phyloP scores from a whole-genome alignment of 2,888 invertebrate genomes.

The Aleiodes alternator region DNA sequence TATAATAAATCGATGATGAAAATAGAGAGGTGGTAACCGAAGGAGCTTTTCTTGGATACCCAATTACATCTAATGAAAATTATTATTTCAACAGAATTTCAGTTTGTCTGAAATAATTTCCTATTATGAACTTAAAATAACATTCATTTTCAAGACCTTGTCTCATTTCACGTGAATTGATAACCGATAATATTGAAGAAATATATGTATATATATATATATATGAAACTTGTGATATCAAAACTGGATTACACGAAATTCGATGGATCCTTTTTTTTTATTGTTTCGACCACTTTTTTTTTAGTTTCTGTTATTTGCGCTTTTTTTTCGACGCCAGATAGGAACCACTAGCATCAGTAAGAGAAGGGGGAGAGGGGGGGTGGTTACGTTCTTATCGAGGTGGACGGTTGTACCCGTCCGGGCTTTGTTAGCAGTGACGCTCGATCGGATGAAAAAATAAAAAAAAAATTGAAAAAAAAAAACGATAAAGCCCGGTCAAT shows the following conservation, averaged over 20 bases:
- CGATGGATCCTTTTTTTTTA: conserved; percentile 19
- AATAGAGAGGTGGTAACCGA: conserved; percentile 56
- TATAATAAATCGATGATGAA: conserved; percentile 72
- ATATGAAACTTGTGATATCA: background rate
- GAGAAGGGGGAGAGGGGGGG: background rate
- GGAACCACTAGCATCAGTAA: conserved; percentile 21
- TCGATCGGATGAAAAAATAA: conserved; percentile 69
- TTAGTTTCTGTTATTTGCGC: background rate
- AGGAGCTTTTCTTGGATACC: conserved; percentile 58
- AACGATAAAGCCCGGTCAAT: conserved; percentile 68
- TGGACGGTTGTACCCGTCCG: conserved; percentile 52
- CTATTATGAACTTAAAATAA: conserved; percentile 1
- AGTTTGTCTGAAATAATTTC: background rate
- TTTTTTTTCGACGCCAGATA: conserved; percentile 38
- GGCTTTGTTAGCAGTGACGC: conserved; percentile 59
- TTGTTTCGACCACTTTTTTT: conserved; percentile 19
- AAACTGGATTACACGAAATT: conserved; percentile 21
- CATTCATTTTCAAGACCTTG: conserved; percentile 4
- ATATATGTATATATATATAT: too few species aligned
- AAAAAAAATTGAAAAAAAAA: conserved; percentile 38
- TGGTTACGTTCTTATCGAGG: conserved; percentile 42
- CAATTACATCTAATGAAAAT: background rate
- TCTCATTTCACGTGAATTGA: background rate
- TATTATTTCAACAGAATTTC: background rate
- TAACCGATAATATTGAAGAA: too few species aligned